Evolutionary conservation across 2,888 invertebrate genomes (phyloP).

Genomic region (Pristionchus mayeri): DNA sequence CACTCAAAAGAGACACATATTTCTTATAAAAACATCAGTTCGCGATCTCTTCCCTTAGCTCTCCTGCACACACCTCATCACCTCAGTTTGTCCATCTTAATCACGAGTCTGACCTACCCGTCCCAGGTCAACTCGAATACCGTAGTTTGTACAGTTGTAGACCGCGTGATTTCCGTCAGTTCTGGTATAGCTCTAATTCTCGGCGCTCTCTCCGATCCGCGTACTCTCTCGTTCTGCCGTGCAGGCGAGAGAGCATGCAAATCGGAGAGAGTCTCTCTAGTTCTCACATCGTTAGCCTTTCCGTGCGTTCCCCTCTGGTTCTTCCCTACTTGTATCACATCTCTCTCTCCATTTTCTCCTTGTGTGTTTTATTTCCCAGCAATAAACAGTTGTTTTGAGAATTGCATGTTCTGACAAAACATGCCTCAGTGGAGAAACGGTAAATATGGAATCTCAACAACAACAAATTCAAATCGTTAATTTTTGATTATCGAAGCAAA

Average conservation of each 20-base stretch:
- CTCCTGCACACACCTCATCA: neutral
- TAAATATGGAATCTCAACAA: too few species aligned
- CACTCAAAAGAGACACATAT: too few species aligned
- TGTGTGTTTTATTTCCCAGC: conserved; percentile 13
- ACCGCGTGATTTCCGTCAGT: neutral
- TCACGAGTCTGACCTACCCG: neutral
- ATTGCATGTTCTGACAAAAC: too few species aligned
- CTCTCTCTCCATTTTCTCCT: neutral
- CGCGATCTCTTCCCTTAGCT: neutral
- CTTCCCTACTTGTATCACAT: conserved; percentile 37
- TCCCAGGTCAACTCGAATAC: neutral
- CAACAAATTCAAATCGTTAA: too few species aligned
- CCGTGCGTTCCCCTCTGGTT: conserved; percentile 39
- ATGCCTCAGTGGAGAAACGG: too few species aligned
- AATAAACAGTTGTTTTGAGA: neutral
- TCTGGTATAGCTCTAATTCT: neutral
- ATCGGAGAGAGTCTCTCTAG: conserved; percentile 15
- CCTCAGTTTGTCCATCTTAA: neutral
- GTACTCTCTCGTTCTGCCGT: neutral
- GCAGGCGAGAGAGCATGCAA: neutral
- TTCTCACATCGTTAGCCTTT: neutral
- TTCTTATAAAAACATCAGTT: too few species aligned
- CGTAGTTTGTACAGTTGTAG: conserved; percentile 19
- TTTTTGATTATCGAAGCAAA: too few species aligned
- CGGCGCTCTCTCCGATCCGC: neutral